A percentile compares a stretch with the other conserved stretches of the same genome.
Conservation (phyloP, 2,113 vertebrate genomes). For the Ceratotherium simum region DNA sequence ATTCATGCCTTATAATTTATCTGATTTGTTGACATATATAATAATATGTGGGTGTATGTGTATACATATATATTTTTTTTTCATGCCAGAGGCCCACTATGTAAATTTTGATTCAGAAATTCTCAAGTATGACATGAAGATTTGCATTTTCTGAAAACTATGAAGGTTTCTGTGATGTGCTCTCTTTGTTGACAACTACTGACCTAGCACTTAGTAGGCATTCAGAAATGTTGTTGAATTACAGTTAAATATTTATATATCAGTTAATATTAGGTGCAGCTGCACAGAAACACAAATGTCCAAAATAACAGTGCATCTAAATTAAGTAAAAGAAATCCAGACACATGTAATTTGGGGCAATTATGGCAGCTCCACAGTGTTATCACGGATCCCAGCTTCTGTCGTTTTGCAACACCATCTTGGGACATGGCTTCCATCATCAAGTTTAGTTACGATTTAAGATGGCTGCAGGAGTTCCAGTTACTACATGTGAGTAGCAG, state of each 20-base stretch:
- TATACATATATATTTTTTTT: neutral
- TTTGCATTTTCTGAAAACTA: slow-evolving; percentile 45
- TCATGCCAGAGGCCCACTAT: neutral
- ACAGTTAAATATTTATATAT: neutral
- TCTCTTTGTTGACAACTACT: neutral
- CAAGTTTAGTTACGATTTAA: neutral
- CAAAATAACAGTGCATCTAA: neutral
- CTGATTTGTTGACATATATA: neutral
- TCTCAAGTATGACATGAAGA: neutral
- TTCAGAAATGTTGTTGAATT: neutral
- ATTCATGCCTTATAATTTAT: neutral
- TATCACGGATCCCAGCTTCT: neutral
- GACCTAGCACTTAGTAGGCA: neutral
- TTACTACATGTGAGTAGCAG: too few species aligned
- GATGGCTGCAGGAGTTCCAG: too few species aligned
- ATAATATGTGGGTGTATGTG: neutral
- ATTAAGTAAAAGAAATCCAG: slow-evolving; percentile 17
- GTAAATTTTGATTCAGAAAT: slow-evolving; percentile 36
- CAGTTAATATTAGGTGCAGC: neutral
- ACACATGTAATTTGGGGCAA: neutral
- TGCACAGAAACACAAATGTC: neutral
- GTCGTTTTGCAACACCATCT: neutral
- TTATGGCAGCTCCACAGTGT: neutral
- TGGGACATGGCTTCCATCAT: neutral
- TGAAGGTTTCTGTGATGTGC: neutral